Evolutionary conservation across 2,888 invertebrate species (phyloP), one percentile per base, ranked within the genome.

Genomic region (Drosophila paracracens): DNA sequence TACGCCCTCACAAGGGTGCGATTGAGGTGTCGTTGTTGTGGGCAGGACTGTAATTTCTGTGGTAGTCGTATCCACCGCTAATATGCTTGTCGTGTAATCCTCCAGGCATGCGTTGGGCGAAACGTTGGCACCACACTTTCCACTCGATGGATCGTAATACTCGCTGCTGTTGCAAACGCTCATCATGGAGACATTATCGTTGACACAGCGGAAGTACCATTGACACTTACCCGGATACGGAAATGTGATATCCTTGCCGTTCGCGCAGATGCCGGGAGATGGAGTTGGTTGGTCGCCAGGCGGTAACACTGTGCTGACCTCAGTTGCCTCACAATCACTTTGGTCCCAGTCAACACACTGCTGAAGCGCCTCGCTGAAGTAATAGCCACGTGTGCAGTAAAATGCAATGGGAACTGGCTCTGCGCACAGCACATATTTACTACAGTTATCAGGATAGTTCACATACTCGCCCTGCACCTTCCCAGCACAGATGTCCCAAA

Each of bases 331-430:
- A 40, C 92, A 92, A 40, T 86, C 86, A 29, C 91, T 91, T 13
- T 76, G 59, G 25, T 75, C 65, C 46, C 86, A 83, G 25, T 71
- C 72, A 6, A 89, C 88, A 46, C 92, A 92, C n/a, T 79, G 56
- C 46, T 84, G 64, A 2, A 73, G 54, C 1, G 58, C 31, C 2
- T 72, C 79, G 59, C 79, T 91, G 35, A 91, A 95, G 18, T 94
- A 94, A 16, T 94, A 93, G 25, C 94, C 94, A 0, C 94, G 93
- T 13, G 94, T 94, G 52, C 94, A 94, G 25, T 95, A 95, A 59
- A 94, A 95, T 53, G 94, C 93, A 74, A 91, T 92, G 48, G 83
- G 83, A 35, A 92, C 93, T 0, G 91, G 90, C 10, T 67, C 60
- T 0, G 63, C 67, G 57, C 91, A 91, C 0, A 74, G 60, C 6